A percentile compares a stretch with the other conserved stretches of the same genome.
phyloP scores from a whole-genome alignment of 2,113 vertebrate genomes.

The Xiphorhynchus elegans region DNA sequence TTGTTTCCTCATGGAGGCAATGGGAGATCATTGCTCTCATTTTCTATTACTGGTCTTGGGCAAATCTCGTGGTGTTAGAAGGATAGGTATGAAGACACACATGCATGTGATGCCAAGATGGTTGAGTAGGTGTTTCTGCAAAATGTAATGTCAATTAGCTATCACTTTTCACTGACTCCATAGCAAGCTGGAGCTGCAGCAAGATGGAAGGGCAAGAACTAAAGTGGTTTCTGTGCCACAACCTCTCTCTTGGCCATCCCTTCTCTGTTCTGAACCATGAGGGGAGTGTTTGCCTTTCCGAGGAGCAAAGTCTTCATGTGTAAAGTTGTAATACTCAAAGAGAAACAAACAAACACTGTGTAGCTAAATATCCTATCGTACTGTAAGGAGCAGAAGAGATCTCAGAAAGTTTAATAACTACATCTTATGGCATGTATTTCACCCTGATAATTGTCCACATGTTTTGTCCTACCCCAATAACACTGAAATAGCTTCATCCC shows the following conservation, averaged over 20 bases:
- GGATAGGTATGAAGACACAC: neutral
- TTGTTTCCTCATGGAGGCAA: neutral
- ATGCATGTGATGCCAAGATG: neutral
- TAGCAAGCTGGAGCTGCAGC: neutral
- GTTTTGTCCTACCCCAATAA: neutral
- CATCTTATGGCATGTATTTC: neutral
- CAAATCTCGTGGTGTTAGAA: neutral
- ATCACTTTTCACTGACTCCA: neutral
- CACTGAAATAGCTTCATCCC: neutral
- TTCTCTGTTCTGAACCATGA: neutral
- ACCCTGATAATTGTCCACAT: accelerated
- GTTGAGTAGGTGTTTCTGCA: neutral
- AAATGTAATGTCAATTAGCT: neutral
- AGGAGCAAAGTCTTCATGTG: neutral
- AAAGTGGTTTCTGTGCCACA: neutral
- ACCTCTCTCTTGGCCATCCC: neutral
- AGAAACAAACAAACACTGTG: neutral
- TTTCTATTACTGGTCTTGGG: neutral
- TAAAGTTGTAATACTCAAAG: neutral
- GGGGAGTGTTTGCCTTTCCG: neutral
- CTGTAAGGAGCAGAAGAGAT: neutral
- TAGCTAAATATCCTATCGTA: neutral
- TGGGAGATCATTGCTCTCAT: neutral
- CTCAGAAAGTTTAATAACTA: neutral
- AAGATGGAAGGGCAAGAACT: neutral